Base-by-base conservation (phyloP, 1,140 invertebrate species). In the Trichomalopsis sarcophagae region DNA sequence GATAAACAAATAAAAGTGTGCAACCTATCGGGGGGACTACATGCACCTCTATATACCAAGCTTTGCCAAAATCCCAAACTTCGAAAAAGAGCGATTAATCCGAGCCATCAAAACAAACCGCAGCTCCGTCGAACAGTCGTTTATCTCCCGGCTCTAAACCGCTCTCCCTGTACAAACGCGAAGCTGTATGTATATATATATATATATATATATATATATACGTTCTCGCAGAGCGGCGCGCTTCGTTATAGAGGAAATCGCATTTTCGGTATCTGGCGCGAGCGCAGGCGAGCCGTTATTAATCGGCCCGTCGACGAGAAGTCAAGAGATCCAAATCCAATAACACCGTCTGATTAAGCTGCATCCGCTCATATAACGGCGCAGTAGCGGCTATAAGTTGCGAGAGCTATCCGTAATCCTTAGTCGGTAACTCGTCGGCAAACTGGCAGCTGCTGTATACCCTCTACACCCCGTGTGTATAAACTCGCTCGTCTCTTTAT, bases 291-390 rank as follows among this genome's bases (percentile, higher is more conserved):
- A 62, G 27, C 55, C 23, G n/a, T 83, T 83, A 84, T 79, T 84
- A 84, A 84, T 78, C 73, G 68, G 5, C 1, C 44, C 11, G 33
- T 55, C 44, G 9, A 27, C 17, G 27, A 23, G 13, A 69, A 83
- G 55, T 83, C 71, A 69, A 36, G 27, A 23, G 14, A 83, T 68
- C 62, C 21, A 71, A 79, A 84, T 79, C 62, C 36, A 84, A 78
- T 79, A 78, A 84, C n/a, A 73, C 40, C 75, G n/a, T 73, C 17
- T 36, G 47, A 84, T 79, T 71, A 79, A 69, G 14, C 33, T 27
- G 1, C 30, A 75, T 62, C 10, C 81, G 73, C n/a, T 21, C 55
- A 62, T 62, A 33, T 74, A 21, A 23, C 13, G 27, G 55, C 69
- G 27, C 27, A 27, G 27, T 1, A 27, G 23, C 13, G 68, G 23